Conservation (phyloP, 1,140 invertebrate species). For the Callitettix versicolor region DNA sequence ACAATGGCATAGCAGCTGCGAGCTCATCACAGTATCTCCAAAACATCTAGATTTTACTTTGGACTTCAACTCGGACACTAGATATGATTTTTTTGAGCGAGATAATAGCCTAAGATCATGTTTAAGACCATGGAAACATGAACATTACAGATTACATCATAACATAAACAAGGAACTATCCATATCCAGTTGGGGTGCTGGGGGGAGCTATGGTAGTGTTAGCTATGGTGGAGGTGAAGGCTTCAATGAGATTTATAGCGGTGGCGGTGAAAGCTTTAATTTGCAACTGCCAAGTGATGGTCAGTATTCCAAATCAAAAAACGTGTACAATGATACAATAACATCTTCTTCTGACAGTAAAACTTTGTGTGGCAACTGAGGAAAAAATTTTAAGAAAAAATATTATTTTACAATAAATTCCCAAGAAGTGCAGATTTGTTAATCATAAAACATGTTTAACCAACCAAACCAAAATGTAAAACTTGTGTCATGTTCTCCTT, state of each 20-base stretch:
- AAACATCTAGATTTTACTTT: conserved; percentile 46
- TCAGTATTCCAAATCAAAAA: conserved; percentile 7
- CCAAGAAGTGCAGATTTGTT: too few relatives aligned
- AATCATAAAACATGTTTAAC: too few relatives aligned
- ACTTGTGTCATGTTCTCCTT: too few relatives aligned
- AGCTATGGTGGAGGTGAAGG: conserved; percentile 5
- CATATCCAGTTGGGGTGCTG: conserved; percentile 1
- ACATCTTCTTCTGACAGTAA: too few relatives aligned
- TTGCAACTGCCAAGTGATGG: conserved; percentile 10
- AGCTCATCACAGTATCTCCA: conserved; percentile 56
- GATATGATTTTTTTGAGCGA: conserved; percentile 65
- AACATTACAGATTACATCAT: conserved; percentile 6
- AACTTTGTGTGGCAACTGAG: too few relatives aligned
- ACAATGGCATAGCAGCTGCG: conserved; percentile 45
- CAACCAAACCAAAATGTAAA: too few relatives aligned
- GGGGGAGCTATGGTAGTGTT: conserved; percentile 12
- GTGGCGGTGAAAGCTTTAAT: background rate
- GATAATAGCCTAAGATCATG: conserved; percentile 34
- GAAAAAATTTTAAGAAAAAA: too few relatives aligned
- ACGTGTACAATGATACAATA: background rate
- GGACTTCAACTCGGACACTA: conserved; percentile 52
- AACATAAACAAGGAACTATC: background rate
- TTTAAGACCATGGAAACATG: conserved; percentile 10
- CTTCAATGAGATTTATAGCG: conserved; percentile 9
- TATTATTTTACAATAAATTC: too few relatives aligned